Evolutionary conservation across 1,140 invertebrate genomes (phyloP), one percentile per base, ranked within the genome.

Genomic region (Lasioglossum baleicum): DNA sequence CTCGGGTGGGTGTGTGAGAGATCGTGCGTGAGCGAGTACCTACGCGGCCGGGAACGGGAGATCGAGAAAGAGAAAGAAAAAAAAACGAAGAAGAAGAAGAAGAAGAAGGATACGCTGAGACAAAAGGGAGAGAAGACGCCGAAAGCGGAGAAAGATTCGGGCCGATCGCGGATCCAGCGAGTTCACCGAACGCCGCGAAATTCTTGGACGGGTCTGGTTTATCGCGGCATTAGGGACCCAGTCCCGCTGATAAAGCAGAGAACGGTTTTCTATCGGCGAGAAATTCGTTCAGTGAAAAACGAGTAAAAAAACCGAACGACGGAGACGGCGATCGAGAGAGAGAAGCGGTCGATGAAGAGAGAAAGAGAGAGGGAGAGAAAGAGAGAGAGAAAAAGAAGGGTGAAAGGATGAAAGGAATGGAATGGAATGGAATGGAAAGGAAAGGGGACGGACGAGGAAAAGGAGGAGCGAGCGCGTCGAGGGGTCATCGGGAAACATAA

Each of bases 401-500:
- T 60, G 56, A 2, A 51, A 31, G 58, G 44, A 48, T 35, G 44
- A 70, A 26, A 70, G 77, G 71, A 80, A 76, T 71, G 80, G 82
- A 75, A 75, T 71, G 58, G 60, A 35, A 35, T 31, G 63, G 66
- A 44, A 35, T 20, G 60, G 61, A 60, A 76, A 68, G 63, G 75
- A 78, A 58, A 56, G 70, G 40, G 42, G 58, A 72, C 66, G 58
- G 73, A 48, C 67, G 65, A 64, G 60, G 35, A 76, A 42, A 13
- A 75, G 70, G 61, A 70, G 70, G 65, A 66, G 72, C 67, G 67
- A 75, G 72, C 68, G 67, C 72, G 69, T 61, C 78, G 88, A 87
- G 88, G 88, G 89, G 88, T 88, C 85, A 90, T 90, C 85, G 87
- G n/a, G 87, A 86, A 88, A 89, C 88, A 87, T 90, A 90, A 90